phyloP scores from a whole-genome alignment of 1,140 invertebrate genomes.

The Ylistrum balloti region DNA sequence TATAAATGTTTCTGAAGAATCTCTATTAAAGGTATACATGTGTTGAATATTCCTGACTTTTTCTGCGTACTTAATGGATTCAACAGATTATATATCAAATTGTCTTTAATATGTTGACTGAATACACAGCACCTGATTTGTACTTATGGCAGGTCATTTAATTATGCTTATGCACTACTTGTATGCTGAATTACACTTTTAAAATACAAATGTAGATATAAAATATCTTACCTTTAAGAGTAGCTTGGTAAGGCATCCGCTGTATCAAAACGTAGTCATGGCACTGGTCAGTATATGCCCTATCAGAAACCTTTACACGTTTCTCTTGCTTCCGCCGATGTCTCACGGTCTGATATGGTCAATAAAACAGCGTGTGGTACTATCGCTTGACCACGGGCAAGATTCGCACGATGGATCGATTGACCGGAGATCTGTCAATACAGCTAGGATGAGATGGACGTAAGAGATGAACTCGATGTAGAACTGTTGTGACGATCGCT shows the following conservation, averaged over 20 bases:
- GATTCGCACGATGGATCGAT: not conserved
- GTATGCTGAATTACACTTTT: not conserved
- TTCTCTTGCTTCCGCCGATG: not conserved
- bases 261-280: not conserved
- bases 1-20: no score
- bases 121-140: no score
- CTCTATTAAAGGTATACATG: no score
- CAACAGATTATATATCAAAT: no score
- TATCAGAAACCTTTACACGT: not conserved
- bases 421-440: not conserved
- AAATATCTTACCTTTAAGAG: not conserved
- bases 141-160: no score
- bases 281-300: not conserved
- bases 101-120: no score
- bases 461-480: not conserved
- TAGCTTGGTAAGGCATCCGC: not conserved
- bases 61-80: no score
- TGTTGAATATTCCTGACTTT: no score
- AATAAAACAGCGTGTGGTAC: constrained; percentile 13
- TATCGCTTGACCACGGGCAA: constrained; percentile 16
- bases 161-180: no score
- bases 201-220: not conserved
- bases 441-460: not conserved
- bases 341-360: not conserved
- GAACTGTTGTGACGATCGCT: not conserved